Evolutionary conservation across 1,140 invertebrate genomes (phyloP), one percentile per base, ranked within the genome.

Genomic region (Holotrichia oblita): DNA sequence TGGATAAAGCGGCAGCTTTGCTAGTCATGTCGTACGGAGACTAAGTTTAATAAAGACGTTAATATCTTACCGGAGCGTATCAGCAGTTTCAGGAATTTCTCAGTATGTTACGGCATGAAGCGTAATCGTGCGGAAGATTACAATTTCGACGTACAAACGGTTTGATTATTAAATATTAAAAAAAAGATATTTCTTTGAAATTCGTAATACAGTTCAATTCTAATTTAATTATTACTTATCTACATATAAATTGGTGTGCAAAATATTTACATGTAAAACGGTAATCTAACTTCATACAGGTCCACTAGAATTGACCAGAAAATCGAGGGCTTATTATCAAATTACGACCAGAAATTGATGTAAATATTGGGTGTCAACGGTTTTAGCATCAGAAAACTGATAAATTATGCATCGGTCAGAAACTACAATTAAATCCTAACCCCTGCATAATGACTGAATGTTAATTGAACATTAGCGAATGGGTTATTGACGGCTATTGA

Each of bases 291-390:
- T 3, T 17, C 6, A 55, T 14, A n/a, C 6, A 55, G 48, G 48
- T 55, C 48, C 48, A 20, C 61, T 27, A 9, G 22, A 69, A 69
- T 27, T 69, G 61, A 22, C 61, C 22, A 24, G 61, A 69, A 34
- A 69, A 69, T 69, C 12, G 61, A 27, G 61, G 61, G 61, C 22
- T 69, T 34, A 69, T 69, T 69, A 69, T 69, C 61, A 22, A 69
- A 69, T 69, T 69, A 69, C 61, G 61, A 34, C 61, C 61, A 24
- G 61, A 69, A 69, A 69, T 69, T 22, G 61, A 69, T 69, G 61
- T 69, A 69, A 69, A 69, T 69, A 69, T 69, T 69, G 22, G 61
- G 61, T 69, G 61, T 69, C 61, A 69, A 69, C 61, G 61, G 61
- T 27, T 69, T 69, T 24, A 17, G 27, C 61, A 14, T 69, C 61